A percentile compares a stretch with the other conserved stretches of the same genome.
Evolutionary conservation across 2,888 invertebrate species (phyloP).

Genomic region (Serripes groenlandicus): DNA sequence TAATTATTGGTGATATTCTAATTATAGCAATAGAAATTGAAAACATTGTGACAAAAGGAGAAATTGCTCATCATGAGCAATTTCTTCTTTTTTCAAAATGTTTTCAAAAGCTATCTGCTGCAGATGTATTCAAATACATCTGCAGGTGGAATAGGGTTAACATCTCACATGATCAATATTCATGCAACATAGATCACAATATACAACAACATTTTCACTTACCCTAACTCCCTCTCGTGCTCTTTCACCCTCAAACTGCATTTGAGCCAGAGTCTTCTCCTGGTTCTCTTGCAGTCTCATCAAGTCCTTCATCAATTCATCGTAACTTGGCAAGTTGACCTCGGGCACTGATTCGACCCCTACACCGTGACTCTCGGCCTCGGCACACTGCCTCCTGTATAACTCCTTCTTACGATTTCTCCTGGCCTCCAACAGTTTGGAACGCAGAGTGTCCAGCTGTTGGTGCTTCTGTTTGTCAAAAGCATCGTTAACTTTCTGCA

Average conservation of each 20-base stretch:
- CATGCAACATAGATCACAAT: neutral
- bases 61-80: neutral
- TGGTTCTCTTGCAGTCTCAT: constrained; percentile 77
- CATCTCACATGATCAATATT: too few species aligned
- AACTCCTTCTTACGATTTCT: constrained; percentile 82
- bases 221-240: constrained; percentile 61
- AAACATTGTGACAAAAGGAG: neutral
- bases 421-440: constrained; percentile 78
- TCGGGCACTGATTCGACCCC: constrained; percentile 81
- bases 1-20: too few species aligned
- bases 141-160: neutral
- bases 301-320: constrained; percentile 79
- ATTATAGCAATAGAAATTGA: too few species aligned
- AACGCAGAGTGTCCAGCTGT: constrained; percentile 76
- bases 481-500: constrained; percentile 79
- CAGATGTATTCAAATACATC: neutral
- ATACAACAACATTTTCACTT: neutral
- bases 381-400: constrained; percentile 79
- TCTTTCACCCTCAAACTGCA: constrained; percentile 69
- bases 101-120: neutral
- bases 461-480: constrained; percentile 84
- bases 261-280: constrained; percentile 79
- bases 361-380: constrained; percentile 80
- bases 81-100: neutral
- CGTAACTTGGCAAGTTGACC: constrained; percentile 74